Base-by-base conservation (phyloP, 2,888 invertebrate species). In the Phytoseiulus persimilis region DNA sequence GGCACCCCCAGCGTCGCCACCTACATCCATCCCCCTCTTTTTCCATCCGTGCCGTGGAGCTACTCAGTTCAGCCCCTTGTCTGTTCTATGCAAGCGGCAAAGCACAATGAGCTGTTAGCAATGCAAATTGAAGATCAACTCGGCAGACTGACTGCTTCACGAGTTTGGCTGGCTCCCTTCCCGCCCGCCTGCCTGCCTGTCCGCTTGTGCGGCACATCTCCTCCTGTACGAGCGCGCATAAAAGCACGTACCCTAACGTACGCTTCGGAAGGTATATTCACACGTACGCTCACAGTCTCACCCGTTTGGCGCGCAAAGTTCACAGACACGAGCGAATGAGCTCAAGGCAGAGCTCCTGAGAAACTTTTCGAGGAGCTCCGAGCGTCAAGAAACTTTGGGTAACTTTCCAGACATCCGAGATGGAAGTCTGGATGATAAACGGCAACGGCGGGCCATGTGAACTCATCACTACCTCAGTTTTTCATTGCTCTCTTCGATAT, bases 121-220 rank as follows among this genome's bases (percentile, higher is more conserved):
- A 87, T 87, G 87, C 87, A 87, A 87, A 87, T 87, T 87, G 87
- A 33, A 87, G 87, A 87, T 87, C 87, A 87, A 87, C 87, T 87
- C 32, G 87, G 31, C 87, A 28, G 45, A 33, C 45, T 87, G n/a
- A 87, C 33, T 32, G 87, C 23, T 65, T 65, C 65, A 28, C 65
- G 65, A 28, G 65, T 65, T 65, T 65, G 65, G n/a, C n/a, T n/a
- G n/a, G n/a, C n/a, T n/a, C n/a, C n/a, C n/a, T n/a, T n/a, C 65
- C 65, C 18, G 65, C 65, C 65, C 14, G 65, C 65, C 28, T 18
- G 65, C 65, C 65, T 39, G 5, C 9, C 39, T 39, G 39, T 9
- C 65, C 9, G 28, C 28, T 65, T 28, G 65, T 23, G 18, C 65
- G 18, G 65, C 3, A 39, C 39, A 39, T 39, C 39, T 39, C 39